These are phyloP conservation scores for Simalia tracyae DNA, from an alignment of 2,797 vertebrate species.

Conservation along the genomic window DNA sequence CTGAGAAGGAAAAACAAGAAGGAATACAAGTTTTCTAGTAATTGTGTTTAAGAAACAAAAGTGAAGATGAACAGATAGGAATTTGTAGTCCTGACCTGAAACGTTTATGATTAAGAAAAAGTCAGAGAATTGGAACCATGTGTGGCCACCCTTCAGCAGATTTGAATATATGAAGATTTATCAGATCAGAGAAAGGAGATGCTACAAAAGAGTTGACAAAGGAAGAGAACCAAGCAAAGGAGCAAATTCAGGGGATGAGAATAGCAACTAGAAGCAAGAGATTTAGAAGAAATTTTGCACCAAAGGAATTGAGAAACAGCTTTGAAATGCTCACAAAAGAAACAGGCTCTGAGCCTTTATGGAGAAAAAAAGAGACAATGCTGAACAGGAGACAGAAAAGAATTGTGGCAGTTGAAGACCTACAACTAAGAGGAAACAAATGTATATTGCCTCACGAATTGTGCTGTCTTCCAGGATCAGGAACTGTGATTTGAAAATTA, in stretches of 20 bases:
- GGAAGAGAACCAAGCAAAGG: not conserved
- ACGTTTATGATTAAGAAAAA: not conserved
- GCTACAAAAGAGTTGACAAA: not conserved
- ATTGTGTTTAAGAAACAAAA: not conserved
- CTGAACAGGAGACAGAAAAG: not conserved
- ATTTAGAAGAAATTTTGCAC: not conserved
- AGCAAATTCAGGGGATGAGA: not conserved
- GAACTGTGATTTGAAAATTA: not conserved
- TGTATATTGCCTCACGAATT: not conserved
- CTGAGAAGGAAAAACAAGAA: not conserved
- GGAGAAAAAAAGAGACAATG: not conserved
- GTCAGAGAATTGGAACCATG: not conserved
- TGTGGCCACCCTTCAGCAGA: not conserved
- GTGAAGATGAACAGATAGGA: not conserved
- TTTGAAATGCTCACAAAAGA: not conserved
- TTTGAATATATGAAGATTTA: not conserved
- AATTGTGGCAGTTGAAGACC: not conserved
- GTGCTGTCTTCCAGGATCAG: not conserved
- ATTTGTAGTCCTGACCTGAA: not conserved
- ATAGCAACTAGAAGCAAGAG: not conserved
- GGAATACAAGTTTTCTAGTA: not conserved
- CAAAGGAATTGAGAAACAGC: not conserved
- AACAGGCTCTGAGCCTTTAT: not conserved
- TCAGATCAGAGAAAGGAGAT: not conserved
- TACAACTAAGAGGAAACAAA: not conserved